These are phyloP conservation scores for Sceloporus tristichus DNA, from an alignment of 2,113 vertebrate genomes.

Conservation along the genomic window DNA sequence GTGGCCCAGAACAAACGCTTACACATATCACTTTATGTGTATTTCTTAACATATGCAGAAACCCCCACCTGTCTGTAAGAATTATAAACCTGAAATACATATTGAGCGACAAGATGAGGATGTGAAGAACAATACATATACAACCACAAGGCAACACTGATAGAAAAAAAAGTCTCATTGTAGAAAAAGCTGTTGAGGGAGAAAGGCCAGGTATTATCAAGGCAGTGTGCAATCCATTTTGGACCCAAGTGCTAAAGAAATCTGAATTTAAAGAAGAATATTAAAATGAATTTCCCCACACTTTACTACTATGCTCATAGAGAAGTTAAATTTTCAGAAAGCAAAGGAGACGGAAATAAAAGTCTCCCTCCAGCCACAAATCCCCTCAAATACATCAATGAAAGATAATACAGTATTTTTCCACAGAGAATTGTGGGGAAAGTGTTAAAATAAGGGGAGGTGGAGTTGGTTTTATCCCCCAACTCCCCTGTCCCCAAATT, in stretches of 20 bases:
- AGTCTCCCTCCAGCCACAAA: background rate
- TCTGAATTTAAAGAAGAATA: background rate
- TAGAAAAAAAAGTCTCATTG: background rate
- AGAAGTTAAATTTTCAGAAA: background rate
- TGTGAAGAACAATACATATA: background rate
- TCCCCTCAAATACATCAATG: background rate
- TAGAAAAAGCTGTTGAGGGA: background rate
- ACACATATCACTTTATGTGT: background rate
- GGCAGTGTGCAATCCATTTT: too few relatives aligned
- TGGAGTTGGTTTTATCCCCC: background rate
- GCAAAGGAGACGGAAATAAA: background rate
- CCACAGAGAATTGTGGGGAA: background rate
- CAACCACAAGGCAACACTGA: background rate
- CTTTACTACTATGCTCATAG: background rate
- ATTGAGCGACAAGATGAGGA: background rate
- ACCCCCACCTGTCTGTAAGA: background rate
- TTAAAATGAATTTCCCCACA: too few relatives aligned
- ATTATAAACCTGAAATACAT: background rate
- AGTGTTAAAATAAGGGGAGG: background rate
- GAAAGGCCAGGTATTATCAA: background rate
- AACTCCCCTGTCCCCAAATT: too few relatives aligned
- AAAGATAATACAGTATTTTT: background rate
- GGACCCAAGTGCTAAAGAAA: background rate
- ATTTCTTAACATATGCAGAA: background rate
- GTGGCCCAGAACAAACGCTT: background rate